Base-by-base conservation (phyloP, 2,888 invertebrate genomes). In the Heterodera filipjevi region DNA sequence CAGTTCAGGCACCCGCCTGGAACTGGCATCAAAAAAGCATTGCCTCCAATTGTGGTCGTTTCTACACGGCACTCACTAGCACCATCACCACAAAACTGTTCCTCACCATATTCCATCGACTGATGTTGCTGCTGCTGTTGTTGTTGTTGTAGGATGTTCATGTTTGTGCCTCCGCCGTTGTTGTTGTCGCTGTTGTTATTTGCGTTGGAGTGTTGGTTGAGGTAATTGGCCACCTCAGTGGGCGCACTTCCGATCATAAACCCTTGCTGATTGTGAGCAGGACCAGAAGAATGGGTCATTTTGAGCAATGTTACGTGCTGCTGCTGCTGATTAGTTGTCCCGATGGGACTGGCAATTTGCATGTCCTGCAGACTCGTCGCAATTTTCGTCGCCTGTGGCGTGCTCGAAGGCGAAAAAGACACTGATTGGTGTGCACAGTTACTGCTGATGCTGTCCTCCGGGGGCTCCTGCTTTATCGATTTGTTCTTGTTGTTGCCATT, bases 381-480 rank as follows among this genome's bases (percentile, higher is more conserved):
- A 84, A 85, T 79, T 86, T 80, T 84, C 10, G 84, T 78, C 78
- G 64, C 46, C 22, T 75, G 75, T 12, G 88, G 87, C 49, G 87
- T 88, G 70, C 86, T 86, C 64, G 86, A 85, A 32, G 87, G 85
- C 74, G 84, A 84, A 35, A 83, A 70, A 27, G 59, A 59, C 59
- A 59, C 59, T 12, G 59, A 59, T 22, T 59, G 59, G 8, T 49
- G 49, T 3, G 59, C 27, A 30, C n/a, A 59, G 39, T 39, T 39
- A 35, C 84, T 82, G n/a, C 79, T 79, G 49, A 32, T 46, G 33
- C 53, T 33, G 14, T 87, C 87, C 46, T 88, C 88, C 33, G 66
- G 82, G n/a, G 86, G 82, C 76, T 88, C 88, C 77, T 89, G 87
- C 76, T 88, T 88, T 77, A 88, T 89, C 19, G 83, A 85, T 39